Percentiles rank a stretch among this genome's conserved stretches.
Conservation (phyloP, 2,888 invertebrate genomes). For the Hipparchia semele region DNA sequence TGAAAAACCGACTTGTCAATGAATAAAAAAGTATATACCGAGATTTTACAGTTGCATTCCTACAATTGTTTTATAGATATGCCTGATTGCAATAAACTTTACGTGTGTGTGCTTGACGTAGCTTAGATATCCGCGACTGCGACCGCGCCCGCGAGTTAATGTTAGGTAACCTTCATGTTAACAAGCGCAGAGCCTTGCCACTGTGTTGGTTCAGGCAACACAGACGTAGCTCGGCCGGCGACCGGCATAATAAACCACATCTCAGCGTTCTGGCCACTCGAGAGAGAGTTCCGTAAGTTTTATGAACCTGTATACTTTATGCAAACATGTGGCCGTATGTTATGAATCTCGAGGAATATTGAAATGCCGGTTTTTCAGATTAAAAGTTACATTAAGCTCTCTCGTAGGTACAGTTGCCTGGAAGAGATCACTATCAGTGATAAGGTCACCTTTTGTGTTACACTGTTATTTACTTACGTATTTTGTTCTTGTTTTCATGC, state of each 20-base stretch:
- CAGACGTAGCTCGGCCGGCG: neutral
- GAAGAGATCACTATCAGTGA: too few species aligned
- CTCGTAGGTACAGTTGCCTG: too few species aligned
- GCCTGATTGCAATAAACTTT: too few species aligned
- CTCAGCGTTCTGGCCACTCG: neutral
- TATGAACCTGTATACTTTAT: conserved; percentile 7
- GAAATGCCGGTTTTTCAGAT: neutral
- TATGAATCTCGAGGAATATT: neutral
- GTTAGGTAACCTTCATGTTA: neutral
- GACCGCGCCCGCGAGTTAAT: neutral
- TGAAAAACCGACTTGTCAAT: too few species aligned
- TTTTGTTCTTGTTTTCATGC: too few species aligned
- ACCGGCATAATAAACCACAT: conserved; percentile 11
- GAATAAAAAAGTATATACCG: too few species aligned
- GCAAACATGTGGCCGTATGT: conserved; percentile 2
- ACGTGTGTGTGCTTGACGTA: too few species aligned
- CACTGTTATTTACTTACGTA: too few species aligned
- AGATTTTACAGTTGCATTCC: too few species aligned
- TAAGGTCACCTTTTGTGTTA: too few species aligned
- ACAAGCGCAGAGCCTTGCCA: neutral
- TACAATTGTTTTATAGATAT: too few species aligned
- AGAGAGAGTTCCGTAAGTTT: conserved; percentile 1
- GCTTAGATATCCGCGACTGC: neutral
- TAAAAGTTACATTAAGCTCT: neutral
- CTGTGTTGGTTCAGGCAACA: neutral